These are phyloP conservation scores for Synanceia verrucosa DNA, from an alignment of 2,797 vertebrate genomes.

Conservation along the genomic window DNA sequence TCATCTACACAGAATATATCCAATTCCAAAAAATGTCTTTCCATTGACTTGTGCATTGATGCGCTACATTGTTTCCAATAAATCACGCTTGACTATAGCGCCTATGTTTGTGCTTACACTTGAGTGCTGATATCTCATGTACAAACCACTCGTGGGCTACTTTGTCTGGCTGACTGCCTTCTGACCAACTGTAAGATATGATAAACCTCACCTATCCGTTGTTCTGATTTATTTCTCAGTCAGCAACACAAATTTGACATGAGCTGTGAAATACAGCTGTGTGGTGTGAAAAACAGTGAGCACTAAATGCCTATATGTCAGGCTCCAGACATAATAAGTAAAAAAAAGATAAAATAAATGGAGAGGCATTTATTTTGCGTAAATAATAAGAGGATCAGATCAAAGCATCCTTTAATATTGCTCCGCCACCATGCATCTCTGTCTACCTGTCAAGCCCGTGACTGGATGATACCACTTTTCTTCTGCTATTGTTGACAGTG, in stretches of 20 bases:
- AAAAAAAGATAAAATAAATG: background rate
- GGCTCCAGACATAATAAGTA: conserved; percentile 19
- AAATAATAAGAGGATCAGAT: conserved; percentile 40
- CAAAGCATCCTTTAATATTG: conserved; percentile 21
- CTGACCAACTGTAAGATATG: conserved; percentile 54
- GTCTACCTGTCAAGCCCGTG: conserved; percentile 29
- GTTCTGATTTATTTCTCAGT: conserved; percentile 68
- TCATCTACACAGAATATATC: conserved; percentile 20
- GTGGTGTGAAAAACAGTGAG: conserved; percentile 36
- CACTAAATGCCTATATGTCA: conserved; percentile 20
- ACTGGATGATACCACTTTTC: conserved; percentile 38
- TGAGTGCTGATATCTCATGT: conserved; percentile 61
- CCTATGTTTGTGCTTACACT: conserved; percentile 32
- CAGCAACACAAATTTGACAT: conserved; percentile 37
- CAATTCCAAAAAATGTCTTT: conserved; percentile 12
- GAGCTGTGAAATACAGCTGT: conserved; percentile 50
- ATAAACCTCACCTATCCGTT: conserved; percentile 26
- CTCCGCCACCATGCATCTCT: conserved; percentile 12
- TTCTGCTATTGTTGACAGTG: conserved; percentile 48
- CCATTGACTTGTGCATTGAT: conserved; percentile 45
- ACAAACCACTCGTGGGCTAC: conserved; percentile 13
- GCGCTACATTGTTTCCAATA: conserved; percentile 43
- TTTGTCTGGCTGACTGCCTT: conserved; percentile 42
- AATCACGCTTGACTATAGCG: conserved; percentile 49
- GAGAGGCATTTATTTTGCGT: conserved; percentile 45